Conservation (phyloP, 2,888 invertebrate species). For the Idaea biselata region DNA sequence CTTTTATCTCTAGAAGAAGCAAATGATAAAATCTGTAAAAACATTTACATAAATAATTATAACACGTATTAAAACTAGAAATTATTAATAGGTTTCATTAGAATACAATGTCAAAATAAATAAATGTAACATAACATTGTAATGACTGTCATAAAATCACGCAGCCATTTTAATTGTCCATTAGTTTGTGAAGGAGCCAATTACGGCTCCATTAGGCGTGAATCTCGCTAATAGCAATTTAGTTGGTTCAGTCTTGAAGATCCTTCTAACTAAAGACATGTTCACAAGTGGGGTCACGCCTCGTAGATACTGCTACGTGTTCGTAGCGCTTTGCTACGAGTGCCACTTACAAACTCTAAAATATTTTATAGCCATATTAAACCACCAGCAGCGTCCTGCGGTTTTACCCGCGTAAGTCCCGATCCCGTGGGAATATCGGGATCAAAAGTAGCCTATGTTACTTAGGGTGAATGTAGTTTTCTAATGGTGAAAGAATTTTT, state of each 20-base stretch:
- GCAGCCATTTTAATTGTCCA: constrained; percentile 71
- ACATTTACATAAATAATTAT: no score
- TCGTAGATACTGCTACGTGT: constrained; percentile 1
- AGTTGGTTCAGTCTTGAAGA: constrained; percentile 42
- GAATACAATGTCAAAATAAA: constrained; percentile 17
- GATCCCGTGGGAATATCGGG: no score
- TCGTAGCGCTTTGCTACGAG: not conserved
- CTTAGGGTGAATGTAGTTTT: no score
- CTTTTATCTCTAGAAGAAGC: no score
- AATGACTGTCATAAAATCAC: constrained; percentile 56
- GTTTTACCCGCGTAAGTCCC: no score
- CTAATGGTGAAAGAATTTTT: no score
- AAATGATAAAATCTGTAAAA: no score
- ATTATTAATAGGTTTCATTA: not conserved
- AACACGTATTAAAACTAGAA: no score
- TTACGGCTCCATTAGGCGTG: constrained; percentile 75
- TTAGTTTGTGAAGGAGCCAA: constrained; percentile 76
- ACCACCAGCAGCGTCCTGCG: no score
- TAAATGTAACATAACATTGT: constrained; percentile 41
- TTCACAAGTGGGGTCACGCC: constrained; percentile 26
- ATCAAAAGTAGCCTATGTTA: no score
- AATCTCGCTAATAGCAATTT: constrained; percentile 76
- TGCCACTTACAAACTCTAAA: no score
- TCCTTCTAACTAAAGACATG: constrained; percentile 25
- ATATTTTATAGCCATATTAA: no score